A percentile compares a stretch with the other conserved stretches of the same genome.
Conservation (phyloP, 2,888 invertebrate genomes). For the Drosophila mimetica region DNA sequence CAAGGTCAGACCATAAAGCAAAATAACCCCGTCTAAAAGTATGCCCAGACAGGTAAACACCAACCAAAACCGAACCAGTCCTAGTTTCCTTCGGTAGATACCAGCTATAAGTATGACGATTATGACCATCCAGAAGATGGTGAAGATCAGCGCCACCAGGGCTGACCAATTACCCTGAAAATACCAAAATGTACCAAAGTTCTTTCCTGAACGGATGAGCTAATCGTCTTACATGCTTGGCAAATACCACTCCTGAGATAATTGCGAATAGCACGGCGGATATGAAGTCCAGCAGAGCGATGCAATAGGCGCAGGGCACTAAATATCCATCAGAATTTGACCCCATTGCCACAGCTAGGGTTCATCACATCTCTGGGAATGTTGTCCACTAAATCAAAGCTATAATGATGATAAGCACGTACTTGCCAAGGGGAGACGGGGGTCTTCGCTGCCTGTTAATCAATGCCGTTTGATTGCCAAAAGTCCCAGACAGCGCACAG, state of each 20-base stretch:
- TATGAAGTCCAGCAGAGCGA: constrained; percentile 62
- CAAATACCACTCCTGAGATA: constrained; percentile 58
- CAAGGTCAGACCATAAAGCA: constrained; percentile 63
- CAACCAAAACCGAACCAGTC: constrained; percentile 59
- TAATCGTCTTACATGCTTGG: constrained; percentile 56
- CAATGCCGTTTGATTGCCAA: constrained; percentile 72
- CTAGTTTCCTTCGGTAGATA: constrained; percentile 46
- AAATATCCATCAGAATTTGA: constrained; percentile 54
- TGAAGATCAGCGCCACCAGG: constrained; percentile 53
- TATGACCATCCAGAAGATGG: constrained; percentile 58
- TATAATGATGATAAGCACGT: constrained; percentile 79
- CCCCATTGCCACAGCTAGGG: constrained; percentile 16
- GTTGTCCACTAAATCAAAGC: constrained; percentile 72
- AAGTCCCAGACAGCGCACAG: constrained; percentile 41
- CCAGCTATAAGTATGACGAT: constrained; percentile 50
- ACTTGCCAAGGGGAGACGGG: constrained; percentile 32
- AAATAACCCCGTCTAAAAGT: constrained; percentile 55
- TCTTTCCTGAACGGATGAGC: too few relatives aligned
- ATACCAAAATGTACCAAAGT: neutral
- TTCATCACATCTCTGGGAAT: constrained; percentile 40
- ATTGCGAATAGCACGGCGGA: constrained; percentile 65
- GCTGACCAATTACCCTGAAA: constrained; percentile 56
- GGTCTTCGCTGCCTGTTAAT: constrained; percentile 57
- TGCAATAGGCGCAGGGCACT: constrained; percentile 68
- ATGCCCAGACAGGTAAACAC: constrained; percentile 68